Conservation (phyloP, 1,140 invertebrate species). For the Meloidogyne floridensis region DNA sequence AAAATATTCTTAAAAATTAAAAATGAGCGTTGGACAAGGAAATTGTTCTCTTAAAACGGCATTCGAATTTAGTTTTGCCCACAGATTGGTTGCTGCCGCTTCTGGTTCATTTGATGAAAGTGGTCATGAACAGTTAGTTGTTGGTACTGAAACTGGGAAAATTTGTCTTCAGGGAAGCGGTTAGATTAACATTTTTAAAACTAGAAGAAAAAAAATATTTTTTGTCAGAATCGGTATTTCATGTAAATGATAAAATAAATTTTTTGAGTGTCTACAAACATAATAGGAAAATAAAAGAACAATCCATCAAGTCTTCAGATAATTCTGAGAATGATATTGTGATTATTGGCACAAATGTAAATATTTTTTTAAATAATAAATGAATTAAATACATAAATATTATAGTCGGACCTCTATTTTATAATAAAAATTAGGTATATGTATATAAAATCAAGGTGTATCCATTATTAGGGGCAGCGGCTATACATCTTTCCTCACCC, state of each 20-base stretch:
- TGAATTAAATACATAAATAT: too few relatives aligned
- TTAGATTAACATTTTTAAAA: neutral
- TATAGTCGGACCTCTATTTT: too few relatives aligned
- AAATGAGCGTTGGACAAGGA: neutral
- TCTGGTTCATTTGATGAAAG: conserved; percentile 35
- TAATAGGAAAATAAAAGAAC: neutral
- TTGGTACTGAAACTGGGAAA: conserved; percentile 47
- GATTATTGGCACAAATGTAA: conserved; percentile 40
- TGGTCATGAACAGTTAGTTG: conserved; percentile 33
- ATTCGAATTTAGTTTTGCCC: conserved; percentile 41
- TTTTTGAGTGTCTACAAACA: conserved; percentile 32
- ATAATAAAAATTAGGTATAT: too few relatives aligned
- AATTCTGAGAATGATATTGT: conserved; percentile 29
- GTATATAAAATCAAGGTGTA: too few relatives aligned
- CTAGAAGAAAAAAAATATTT: neutral
- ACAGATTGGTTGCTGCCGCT: conserved; percentile 32
- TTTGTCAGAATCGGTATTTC: conserved; percentile 43
- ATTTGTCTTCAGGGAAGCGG: conserved; percentile 41
- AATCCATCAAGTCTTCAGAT: neutral
- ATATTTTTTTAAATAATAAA: neutral
- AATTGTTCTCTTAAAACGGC: conserved; percentile 18
- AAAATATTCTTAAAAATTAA: neutral
- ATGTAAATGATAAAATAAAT: conserved; percentile 41
- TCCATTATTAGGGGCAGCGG: too few relatives aligned
- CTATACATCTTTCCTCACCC: too few relatives aligned